phyloP scores from a whole-genome alignment of 2,888 invertebrate genomes.

The Luperina testacea region DNA sequence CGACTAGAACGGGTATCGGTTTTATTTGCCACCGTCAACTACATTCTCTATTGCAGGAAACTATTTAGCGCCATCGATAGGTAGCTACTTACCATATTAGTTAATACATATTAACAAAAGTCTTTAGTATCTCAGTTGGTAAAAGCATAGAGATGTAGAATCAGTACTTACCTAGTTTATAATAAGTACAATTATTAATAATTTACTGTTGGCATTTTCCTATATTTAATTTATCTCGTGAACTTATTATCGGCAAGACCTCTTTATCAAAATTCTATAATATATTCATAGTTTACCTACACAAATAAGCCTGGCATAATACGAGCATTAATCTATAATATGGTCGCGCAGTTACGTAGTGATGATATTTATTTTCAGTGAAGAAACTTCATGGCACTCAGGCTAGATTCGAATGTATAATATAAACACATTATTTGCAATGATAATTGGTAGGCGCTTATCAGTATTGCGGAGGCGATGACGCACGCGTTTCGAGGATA shows the following conservation, averaged over 20 bases:
- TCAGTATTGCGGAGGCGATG: constrained; percentile 87
- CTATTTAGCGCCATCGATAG: constrained; percentile 45
- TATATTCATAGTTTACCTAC: constrained; percentile 71
- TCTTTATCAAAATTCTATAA: constrained; percentile 82
- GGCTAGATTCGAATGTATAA: constrained; percentile 82
- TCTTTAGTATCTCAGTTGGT: constrained; percentile 6
- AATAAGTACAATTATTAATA: constrained; percentile 63
- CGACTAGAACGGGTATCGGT: constrained; percentile 89
- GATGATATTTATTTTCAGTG: constrained; percentile 79
- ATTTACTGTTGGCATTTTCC: constrained; percentile 80
- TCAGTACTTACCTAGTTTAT: constrained; percentile 34
- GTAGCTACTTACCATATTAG: constrained; percentile 15
- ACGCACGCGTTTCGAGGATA: constrained; percentile 84
- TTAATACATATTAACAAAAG: constrained; percentile 10
- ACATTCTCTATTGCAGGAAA: constrained; percentile 76
- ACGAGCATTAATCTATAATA: constrained; percentile 72
- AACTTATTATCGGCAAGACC: constrained; percentile 87
- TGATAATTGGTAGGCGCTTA: constrained; percentile 89
- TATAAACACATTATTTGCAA: constrained; percentile 88
- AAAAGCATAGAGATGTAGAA: constrained; percentile 36
- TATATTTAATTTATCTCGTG: constrained; percentile 87
- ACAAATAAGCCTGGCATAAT: constrained; percentile 79
- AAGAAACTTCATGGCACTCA: constrained; percentile 79
- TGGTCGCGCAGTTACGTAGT: constrained; percentile 72
- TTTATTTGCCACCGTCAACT: constrained; percentile 81